These are phyloP conservation scores for Ascidia mentula DNA, from an alignment of 23 tunicate species.

Conservation along the genomic window DNA sequence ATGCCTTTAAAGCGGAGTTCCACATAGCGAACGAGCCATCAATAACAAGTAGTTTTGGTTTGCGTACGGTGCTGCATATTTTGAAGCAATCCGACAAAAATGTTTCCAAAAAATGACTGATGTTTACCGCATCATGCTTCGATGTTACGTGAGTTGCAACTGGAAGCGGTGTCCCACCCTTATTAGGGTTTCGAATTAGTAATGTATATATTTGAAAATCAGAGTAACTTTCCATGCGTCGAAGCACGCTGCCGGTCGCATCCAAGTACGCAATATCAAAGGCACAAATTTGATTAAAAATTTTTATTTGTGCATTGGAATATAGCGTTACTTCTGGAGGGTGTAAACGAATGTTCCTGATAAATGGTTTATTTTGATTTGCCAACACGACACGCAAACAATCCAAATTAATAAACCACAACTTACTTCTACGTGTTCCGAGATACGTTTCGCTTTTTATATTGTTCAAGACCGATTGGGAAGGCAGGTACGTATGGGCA, in stretches of 20 bases:
- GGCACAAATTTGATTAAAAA: neutral
- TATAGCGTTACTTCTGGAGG: neutral
- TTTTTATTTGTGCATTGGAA: neutral
- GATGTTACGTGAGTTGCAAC: neutral
- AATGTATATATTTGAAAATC: neutral
- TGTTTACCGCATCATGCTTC: neutral
- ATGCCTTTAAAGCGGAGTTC: conserved; percentile 18
- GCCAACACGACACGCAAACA: neutral
- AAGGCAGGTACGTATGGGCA: neutral
- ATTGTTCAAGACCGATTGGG: neutral
- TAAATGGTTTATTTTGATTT: neutral
- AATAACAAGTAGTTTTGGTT: conserved; percentile 25
- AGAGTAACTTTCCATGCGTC: neutral
- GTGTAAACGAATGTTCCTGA: neutral
- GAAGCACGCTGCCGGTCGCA: neutral
- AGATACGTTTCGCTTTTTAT: neutral
- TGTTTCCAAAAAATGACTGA: neutral
- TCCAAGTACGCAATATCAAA: neutral
- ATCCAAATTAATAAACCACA: neutral
- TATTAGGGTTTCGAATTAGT: neutral
- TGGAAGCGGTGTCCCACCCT: neutral
- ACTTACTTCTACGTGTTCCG: neutral
- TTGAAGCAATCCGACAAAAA: too few relatives aligned
- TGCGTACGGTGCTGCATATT: too few relatives aligned
- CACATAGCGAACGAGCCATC: conserved; percentile 56